phyloP scores from a whole-genome alignment of 2,113 vertebrate genomes.

The Montifringilla adamsi region DNA sequence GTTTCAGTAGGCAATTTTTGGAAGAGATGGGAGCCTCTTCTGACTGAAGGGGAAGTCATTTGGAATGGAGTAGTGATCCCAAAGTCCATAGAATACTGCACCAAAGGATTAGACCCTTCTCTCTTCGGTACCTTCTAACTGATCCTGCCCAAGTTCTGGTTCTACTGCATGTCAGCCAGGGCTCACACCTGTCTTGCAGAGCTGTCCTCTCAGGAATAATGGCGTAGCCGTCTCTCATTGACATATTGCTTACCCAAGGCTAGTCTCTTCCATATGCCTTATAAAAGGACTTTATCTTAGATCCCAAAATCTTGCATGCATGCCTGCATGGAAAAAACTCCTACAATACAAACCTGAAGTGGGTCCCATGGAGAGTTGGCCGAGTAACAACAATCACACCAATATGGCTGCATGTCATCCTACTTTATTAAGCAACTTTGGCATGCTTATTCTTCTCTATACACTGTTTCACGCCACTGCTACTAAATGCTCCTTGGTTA shows the following conservation, averaged over 20 bases:
- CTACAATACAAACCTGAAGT: too few species aligned
- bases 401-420: too few species aligned
- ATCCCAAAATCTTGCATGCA: not conserved
- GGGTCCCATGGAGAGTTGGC: too few species aligned
- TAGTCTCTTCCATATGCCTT: not conserved
- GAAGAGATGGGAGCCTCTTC: not conserved
- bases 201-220: not conserved
- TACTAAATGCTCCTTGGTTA: too few species aligned
- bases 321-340: not conserved
- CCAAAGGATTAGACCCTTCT: not conserved
- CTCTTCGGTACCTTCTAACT: not conserved
- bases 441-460: too few species aligned
- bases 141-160: not conserved
- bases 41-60: not conserved
- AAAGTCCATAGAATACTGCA: not conserved
- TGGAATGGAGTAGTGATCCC: not conserved
- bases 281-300: not conserved
- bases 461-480: too few species aligned
- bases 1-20: not conserved
- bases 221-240: constrained; percentile 3
- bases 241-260: not conserved
- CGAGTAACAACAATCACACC: too few species aligned
- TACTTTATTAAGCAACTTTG: too few species aligned
- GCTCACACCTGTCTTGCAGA: not conserved
- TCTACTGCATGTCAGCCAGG: not conserved